Evolutionary conservation across 2,888 invertebrate genomes (phyloP).

Genomic region (Caenorhabditis imperialis): DNA sequence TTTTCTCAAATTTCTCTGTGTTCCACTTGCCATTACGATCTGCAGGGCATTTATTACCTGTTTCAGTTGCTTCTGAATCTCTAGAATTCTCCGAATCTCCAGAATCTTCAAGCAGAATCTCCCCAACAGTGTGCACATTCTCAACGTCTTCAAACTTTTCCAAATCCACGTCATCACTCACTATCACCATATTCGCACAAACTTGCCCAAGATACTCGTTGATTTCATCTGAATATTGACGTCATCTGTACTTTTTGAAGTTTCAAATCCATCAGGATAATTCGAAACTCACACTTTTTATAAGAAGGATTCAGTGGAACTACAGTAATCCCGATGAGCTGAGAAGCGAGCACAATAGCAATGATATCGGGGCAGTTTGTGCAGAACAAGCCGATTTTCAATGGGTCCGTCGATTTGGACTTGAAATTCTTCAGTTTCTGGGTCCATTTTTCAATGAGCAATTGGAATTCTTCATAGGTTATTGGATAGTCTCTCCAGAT

Average conservation of each 20-base stretch:
- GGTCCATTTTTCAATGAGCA: conserved; percentile 14
- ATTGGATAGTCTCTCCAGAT: conserved; percentile 9
- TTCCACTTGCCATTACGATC: too few relatives aligned
- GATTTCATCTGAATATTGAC: conserved; percentile 59
- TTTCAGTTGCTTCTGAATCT: too few relatives aligned
- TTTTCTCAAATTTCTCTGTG: too few relatives aligned
- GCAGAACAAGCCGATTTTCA: conserved; percentile 52
- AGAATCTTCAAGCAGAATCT: background rate
- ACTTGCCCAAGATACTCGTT: conserved; percentile 44
- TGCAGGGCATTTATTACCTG: too few relatives aligned
- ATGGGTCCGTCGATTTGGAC: conserved; percentile 3
- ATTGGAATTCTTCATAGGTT: background rate
- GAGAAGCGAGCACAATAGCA: conserved; percentile 47
- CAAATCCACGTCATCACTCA: conserved; percentile 37
- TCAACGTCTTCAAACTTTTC: conserved; percentile 36
- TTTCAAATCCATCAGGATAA: too few relatives aligned
- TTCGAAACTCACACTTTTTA: conserved; percentile 56
- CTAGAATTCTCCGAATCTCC: background rate
- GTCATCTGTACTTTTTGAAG: too few relatives aligned
- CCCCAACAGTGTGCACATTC: conserved; percentile 5
- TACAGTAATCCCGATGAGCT: conserved; percentile 44
- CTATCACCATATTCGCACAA: conserved; percentile 28
- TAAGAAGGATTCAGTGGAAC: conserved; percentile 66
- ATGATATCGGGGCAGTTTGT: conserved; percentile 59
- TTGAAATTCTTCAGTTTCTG: background rate